Evolutionary conservation across 2,797 vertebrate genomes (phyloP).

Genomic region (Gymnopithys bicolor): DNA sequence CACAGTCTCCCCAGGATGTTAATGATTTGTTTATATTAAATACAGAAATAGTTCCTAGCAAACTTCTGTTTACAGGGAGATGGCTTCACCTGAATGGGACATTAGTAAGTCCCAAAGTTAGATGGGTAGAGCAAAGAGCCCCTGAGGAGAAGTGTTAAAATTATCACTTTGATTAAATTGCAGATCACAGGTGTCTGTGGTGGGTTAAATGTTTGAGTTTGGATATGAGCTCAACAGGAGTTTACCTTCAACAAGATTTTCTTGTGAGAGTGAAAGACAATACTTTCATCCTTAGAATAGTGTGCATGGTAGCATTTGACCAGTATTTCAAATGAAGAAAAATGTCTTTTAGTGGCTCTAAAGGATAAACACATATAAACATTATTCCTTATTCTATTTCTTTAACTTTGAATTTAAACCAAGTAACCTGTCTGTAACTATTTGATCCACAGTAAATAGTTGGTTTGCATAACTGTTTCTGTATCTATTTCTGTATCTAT

Average conservation of each 20-base stretch:
- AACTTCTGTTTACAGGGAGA: not conserved
- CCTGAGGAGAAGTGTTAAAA: not conserved
- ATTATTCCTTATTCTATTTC: not conserved
- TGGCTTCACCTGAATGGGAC: not conserved
- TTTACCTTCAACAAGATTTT: not conserved
- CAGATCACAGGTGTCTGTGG: not conserved
- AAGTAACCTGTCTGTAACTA: not conserved
- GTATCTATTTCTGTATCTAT: not conserved
- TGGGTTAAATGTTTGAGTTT: not conserved
- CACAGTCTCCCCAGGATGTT: not conserved
- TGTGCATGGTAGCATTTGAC: not conserved
- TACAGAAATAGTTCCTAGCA: not conserved
- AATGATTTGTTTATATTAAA: not conserved
- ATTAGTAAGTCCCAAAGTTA: not conserved
- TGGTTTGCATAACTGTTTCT: not conserved
- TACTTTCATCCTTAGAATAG: not conserved
- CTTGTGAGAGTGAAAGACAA: not conserved
- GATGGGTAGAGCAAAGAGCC: not conserved
- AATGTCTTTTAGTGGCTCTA: not conserved
- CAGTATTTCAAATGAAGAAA: not conserved
- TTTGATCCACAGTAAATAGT: not conserved
- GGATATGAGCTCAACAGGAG: not conserved
- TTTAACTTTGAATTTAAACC: not conserved
- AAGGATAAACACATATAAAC: not conserved
- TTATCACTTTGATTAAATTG: not conserved